These are phyloP conservation scores for Ageneiosus marmoratus DNA, from an alignment of 2,113 vertebrate species.

Conservation along the genomic window DNA sequence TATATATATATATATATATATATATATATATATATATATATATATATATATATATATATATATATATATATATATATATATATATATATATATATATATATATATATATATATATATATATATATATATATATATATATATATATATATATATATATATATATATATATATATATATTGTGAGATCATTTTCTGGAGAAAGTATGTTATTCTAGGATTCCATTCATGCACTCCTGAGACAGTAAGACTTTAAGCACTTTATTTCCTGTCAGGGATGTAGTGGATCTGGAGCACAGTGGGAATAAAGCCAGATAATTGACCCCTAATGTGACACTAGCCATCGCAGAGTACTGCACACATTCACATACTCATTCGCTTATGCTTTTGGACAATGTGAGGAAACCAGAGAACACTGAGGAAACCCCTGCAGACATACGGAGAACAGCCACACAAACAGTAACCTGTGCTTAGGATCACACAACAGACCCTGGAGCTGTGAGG, in stretches of 20 bases:
- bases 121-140: too few relatives aligned
- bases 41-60: too few relatives aligned
- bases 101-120: too few relatives aligned
- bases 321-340: neutral
- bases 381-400: constrained; percentile 7
- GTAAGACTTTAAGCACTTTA: neutral
- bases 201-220: neutral
- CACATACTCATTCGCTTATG: neutral
- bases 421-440: neutral
- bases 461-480: neutral
- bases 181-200: neutral
- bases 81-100: too few relatives aligned
- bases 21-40: too few relatives aligned
- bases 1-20: too few relatives aligned
- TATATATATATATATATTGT: too few relatives aligned
- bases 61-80: too few relatives aligned
- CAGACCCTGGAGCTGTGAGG: neutral
- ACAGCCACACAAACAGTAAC: neutral
- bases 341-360: neutral
- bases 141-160: too few relatives aligned
- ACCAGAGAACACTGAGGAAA: neutral
- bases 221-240: neutral
- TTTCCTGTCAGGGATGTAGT: neutral
- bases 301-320: neutral
- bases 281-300: neutral